Percentiles rank a stretch among this genome's conserved stretches.
Evolutionary conservation across 2,113 vertebrate genomes (phyloP).

Genomic region (Sciurus niger): DNA sequence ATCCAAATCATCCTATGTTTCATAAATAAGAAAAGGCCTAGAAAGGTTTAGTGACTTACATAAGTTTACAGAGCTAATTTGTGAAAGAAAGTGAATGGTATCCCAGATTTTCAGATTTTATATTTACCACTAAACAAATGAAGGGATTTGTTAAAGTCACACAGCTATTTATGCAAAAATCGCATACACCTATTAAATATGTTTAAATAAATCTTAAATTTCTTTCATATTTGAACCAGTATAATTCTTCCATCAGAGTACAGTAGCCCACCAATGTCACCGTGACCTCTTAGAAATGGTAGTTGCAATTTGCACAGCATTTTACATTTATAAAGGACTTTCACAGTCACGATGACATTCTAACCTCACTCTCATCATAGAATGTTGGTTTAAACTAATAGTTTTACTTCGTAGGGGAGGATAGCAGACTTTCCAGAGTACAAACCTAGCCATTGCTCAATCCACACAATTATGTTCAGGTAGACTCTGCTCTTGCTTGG

Average conservation of each 20-base stretch:
- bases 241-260: not conserved
- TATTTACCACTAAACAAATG: not conserved
- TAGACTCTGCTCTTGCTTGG: not conserved
- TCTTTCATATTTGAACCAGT: not conserved
- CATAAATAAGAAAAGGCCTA: not conserved
- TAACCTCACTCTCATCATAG: not conserved
- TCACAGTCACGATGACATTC: not conserved
- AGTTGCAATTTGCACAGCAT: not conserved
- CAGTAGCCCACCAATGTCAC: not conserved
- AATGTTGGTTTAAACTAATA: not conserved
- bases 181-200: not conserved
- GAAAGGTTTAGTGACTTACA: not conserved
- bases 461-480: not conserved
- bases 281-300: not conserved
- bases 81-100: not conserved
- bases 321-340: not conserved
- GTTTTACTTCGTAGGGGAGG: not conserved
- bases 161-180: not conserved
- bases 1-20: slow-evolving; percentile 29
- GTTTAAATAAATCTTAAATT: not conserved
- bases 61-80: not conserved
- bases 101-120: slow-evolving; percentile 24
- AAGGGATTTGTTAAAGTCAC: not conserved
- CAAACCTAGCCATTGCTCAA: not conserved
- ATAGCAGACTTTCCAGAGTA: not conserved